Conservation (phyloP, 2,113 vertebrate species). For the Rhynchomys soricoides region DNA sequence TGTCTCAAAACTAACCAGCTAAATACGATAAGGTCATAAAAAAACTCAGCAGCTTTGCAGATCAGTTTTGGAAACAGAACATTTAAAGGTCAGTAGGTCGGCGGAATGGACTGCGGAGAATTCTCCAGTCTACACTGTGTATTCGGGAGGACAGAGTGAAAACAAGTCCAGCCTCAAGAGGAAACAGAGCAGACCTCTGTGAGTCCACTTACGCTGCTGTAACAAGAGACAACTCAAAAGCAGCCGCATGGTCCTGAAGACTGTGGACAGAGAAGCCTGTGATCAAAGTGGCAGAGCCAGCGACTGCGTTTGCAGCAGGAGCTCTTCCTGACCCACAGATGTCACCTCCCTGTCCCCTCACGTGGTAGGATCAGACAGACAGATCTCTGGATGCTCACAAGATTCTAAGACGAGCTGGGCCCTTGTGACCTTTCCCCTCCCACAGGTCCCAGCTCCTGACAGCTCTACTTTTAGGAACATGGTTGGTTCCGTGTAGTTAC, state of each 20-base stretch:
- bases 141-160: background rate
- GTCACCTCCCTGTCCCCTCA: background rate
- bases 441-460: background rate
- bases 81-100: no score
- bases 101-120: background rate
- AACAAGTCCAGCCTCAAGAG: background rate
- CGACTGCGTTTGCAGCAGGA: no score
- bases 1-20: background rate
- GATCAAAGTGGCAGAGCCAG: background rate
- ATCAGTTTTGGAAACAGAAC: background rate
- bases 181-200: background rate
- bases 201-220: background rate
- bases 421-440: background rate
- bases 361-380: no score
- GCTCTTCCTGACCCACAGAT: background rate
- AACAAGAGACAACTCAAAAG: background rate
- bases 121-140: background rate
- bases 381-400: background rate
- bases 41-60: background rate
- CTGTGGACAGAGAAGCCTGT: no score
- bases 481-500: background rate
- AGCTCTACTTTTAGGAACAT: background rate
- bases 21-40: background rate
- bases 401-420: background rate
- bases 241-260: background rate